These are phyloP conservation scores for Branchellion lobata DNA, from an alignment of 2,888 invertebrate genomes.

Conservation along the genomic window DNA sequence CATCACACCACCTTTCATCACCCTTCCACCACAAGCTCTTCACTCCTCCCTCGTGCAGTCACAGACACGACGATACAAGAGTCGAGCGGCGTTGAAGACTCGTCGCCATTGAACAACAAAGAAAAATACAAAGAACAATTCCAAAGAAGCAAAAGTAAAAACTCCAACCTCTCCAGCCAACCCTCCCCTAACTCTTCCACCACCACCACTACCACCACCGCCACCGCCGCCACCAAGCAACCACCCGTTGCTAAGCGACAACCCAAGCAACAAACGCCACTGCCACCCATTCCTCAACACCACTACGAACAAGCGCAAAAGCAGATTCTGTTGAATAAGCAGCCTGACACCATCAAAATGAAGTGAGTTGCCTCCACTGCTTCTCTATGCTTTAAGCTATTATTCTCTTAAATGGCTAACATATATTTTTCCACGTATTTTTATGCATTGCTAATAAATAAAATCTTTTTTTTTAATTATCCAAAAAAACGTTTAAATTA, in stretches of 20 bases:
- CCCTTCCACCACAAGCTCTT: neutral
- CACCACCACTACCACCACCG: slow-evolving; percentile 5
- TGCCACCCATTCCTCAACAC: slow-evolving; percentile 47
- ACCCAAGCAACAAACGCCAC: slow-evolving; percentile 34
- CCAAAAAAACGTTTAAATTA: too few species aligned
- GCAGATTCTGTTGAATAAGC: slow-evolving; percentile 42
- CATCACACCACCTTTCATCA: too few species aligned
- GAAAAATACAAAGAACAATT: slow-evolving; percentile 13
- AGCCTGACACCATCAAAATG: slow-evolving; percentile 59
- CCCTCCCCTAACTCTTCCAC: neutral
- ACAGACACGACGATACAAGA: neutral
- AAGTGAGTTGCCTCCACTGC: slow-evolving; percentile 60
- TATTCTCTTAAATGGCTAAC: too few species aligned
- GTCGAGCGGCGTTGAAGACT: neutral
- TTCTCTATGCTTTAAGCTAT: neutral
- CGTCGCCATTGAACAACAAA: neutral
- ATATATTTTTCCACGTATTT: too few species aligned
- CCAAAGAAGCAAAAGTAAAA: slow-evolving; percentile 11
- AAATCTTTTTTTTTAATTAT: too few species aligned
- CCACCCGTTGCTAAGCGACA: neutral
- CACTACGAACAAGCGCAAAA: slow-evolving; percentile 46
- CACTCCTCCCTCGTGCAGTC: too few species aligned
- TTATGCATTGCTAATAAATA: too few species aligned
- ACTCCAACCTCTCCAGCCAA: neutral
- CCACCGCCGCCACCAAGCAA: slow-evolving; percentile 25